A percentile compares a stretch with the other conserved stretches of the same genome.
phyloP scores from a whole-genome alignment of 2,113 vertebrate species.

The Rhea pennata region DNA sequence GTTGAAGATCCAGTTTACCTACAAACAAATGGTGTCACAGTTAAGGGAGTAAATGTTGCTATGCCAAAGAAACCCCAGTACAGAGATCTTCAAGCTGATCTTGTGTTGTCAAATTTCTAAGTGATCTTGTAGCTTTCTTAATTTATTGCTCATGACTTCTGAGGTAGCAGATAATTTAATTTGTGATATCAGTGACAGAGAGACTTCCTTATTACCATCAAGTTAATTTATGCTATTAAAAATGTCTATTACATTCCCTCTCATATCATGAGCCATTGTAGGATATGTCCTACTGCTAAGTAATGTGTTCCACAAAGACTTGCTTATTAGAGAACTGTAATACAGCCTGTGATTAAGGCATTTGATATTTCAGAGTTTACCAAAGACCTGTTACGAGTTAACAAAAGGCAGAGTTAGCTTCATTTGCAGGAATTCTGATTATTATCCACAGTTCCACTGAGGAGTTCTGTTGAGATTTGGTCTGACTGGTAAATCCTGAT shows the following conservation, averaged over 20 bases:
- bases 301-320: background rate
- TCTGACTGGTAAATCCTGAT: background rate
- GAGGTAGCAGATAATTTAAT: constrained; percentile 38
- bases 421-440: background rate
- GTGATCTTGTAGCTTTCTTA: constrained; percentile 28
- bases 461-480: background rate
- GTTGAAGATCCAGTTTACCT: constrained; percentile 52
- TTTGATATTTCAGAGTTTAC: background rate
- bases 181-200: constrained; percentile 33
- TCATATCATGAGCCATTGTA: background rate
- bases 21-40: background rate
- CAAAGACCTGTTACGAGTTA: background rate
- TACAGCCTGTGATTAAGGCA: background rate
- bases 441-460: background rate
- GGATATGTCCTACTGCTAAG: background rate
- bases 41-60: background rate
- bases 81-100: background rate
- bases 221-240: constrained; percentile 49
- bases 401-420: background rate
- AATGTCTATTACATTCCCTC: constrained; percentile 30
- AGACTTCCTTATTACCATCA: constrained; percentile 24
- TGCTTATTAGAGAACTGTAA: constrained; percentile 2
- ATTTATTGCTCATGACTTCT: constrained; percentile 24
- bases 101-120: constrained; percentile 17
- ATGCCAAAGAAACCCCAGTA: background rate